phyloP scores from a whole-genome alignment of 2,888 invertebrate genomes.

The Spisula solida region DNA sequence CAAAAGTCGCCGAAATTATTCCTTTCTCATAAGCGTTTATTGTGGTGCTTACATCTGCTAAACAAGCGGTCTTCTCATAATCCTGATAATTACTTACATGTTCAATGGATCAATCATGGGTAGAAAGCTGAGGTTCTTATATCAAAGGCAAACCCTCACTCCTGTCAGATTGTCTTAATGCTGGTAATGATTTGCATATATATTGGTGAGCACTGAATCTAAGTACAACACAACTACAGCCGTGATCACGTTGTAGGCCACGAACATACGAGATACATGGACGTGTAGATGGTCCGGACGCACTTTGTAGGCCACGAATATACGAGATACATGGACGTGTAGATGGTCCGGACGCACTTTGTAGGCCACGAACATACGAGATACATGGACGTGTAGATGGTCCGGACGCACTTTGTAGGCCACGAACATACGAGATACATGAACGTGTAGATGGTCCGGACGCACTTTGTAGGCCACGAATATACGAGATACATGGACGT shows the following conservation, averaged over 20 bases:
- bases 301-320: no score
- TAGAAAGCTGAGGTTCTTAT: background rate
- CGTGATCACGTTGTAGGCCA: background rate
- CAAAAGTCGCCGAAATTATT: background rate
- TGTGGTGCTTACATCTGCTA: background rate
- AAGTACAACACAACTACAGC: background rate
- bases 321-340: no score
- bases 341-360: no score
- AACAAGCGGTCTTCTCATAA: background rate
- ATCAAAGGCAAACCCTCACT: background rate
- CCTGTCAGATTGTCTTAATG: background rate
- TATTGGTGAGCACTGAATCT: conserved; percentile 1
- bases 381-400: no score
- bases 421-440: no score
- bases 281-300: no score
- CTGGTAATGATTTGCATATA: conserved; percentile 11
- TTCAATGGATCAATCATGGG: background rate
- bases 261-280: no score
- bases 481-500: no score
- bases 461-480: no score
- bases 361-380: no score
- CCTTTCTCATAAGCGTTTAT: conserved; percentile 21
- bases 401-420: no score
- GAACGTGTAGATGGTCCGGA: no score
- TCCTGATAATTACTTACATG: background rate